phyloP scores from a whole-genome alignment of 2,797 vertebrate species.

The Acrossocheilus fasciatus region DNA sequence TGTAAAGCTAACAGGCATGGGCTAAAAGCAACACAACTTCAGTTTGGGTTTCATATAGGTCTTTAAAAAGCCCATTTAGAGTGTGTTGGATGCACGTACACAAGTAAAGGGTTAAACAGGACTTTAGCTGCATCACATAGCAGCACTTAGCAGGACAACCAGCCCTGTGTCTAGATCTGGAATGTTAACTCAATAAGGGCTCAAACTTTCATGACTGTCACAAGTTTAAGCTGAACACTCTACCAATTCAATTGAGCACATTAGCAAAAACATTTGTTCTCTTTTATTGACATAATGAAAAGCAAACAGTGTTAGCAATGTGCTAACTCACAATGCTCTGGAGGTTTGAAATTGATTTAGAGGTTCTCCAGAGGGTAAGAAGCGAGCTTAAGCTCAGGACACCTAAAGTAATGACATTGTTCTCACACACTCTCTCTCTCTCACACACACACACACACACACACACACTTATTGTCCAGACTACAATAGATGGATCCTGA shows the following conservation, averaged over 20 bases:
- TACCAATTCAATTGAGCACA: conserved; percentile 68
- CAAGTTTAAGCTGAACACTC: conserved; percentile 66
- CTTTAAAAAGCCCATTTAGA: background rate
- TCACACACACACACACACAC: background rate
- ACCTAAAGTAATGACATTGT: background rate
- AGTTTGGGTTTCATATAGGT: background rate
- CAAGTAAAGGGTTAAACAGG: conserved; percentile 49
- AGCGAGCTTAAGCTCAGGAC: background rate
- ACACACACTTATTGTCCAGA: conserved; percentile 6
- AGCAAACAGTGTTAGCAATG: conserved; percentile 27
- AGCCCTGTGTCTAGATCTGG: conserved; percentile 59
- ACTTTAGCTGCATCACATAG: conserved; percentile 69
- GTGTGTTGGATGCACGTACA: background rate
- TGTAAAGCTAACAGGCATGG: background rate
- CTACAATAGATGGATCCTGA: conserved; percentile 3
- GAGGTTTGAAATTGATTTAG: background rate
- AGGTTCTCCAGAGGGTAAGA: background rate
- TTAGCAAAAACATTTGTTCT: conserved; percentile 53
- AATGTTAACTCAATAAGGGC: conserved; percentile 65
- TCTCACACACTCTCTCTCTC: background rate
- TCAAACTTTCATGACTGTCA: conserved; percentile 70
- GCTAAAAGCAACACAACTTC: background rate
- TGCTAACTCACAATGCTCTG: background rate
- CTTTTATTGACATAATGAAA: conserved; percentile 38
- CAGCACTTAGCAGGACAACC: conserved; percentile 71